Base-by-base conservation (phyloP, 2,888 invertebrate species). In the Rhagophthalmus giganteus region DNA sequence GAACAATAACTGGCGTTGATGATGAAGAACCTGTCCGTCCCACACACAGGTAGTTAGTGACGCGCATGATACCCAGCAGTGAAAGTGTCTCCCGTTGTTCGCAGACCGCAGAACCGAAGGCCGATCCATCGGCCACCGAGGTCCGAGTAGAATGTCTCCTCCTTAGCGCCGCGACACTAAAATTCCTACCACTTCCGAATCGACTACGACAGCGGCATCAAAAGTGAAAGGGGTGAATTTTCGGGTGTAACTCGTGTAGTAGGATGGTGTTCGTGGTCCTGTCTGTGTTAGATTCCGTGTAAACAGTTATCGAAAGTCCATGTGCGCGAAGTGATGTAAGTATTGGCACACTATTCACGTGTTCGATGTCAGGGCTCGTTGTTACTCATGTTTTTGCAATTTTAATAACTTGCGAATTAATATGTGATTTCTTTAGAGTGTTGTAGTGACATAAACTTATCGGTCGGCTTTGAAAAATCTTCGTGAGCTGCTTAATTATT, bases 261-360 rank as follows among this genome's bases (percentile, higher is more conserved):
- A 48, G 24, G 25, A 33, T 39, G 40, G 41, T 37, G 40, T 25
- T 52, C 9, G 39, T 39, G 15, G 47, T 26, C 34, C 38, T 46
- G 26, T 32, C 39, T 32, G 34, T 42, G 28, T 27, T 42, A 46
- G 55, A 54, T 58, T 54, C 32, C 31, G 45, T 13, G 41, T 39
- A 49, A 57, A 47, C 24, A 32, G 54, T 50, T 48, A 30, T 44
- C 38, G 40, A 56, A 61, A 35, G 45, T 55, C 35, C 59, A 59
- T 57, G 61, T 59, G 61, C 60, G 57, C 52, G 44, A 49, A 54
- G 60, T 62, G 61, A 60, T 61, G 59, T 60, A 60, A 62, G 60
- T 56, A 60, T 62, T 59, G 58, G 57, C 59, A 61, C 51, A 60
- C 55, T 45, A 56, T 55, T 63, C 62, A 57, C 63, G 61, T 62